phyloP scores from a whole-genome alignment of 2,797 vertebrate species.

The Setipinna tenuifilis region DNA sequence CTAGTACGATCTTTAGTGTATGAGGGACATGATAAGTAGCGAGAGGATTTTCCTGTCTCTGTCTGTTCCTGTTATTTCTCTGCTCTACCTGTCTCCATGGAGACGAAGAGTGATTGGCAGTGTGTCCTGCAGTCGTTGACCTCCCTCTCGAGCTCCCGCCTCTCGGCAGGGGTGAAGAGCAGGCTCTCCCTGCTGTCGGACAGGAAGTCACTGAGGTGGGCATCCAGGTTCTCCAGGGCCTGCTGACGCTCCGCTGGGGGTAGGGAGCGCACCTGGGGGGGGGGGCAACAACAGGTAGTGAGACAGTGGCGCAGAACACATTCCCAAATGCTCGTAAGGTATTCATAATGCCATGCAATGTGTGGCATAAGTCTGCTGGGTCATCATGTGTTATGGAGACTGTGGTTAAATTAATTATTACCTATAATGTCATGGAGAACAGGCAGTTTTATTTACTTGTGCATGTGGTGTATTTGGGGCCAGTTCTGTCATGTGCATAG shows the following conservation, averaged over 20 bases:
- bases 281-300: not conserved
- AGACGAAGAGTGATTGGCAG: constrained; percentile 84
- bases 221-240: constrained; percentile 82
- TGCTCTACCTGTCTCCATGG: constrained; percentile 87
- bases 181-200: constrained; percentile 89
- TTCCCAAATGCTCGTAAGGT: too few species aligned
- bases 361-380: too few species aligned
- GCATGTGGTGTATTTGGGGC: too few species aligned
- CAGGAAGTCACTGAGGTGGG: constrained; percentile 88
- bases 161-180: constrained; percentile 84
- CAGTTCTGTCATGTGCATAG: not conserved
- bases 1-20: too few species aligned
- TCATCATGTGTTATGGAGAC: too few species aligned
- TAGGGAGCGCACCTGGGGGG: constrained; percentile 80
- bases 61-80: not conserved
- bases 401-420: too few species aligned
- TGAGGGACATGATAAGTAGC: too few species aligned
- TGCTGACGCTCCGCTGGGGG: constrained; percentile 84
- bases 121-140: constrained; percentile 83
- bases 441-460: too few species aligned
- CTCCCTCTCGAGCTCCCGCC: constrained; percentile 84
- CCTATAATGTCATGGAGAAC: too few species aligned
- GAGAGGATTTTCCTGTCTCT: not conserved
- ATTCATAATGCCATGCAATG: too few species aligned
- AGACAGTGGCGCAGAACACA: not conserved